Evolutionary conservation across 2,888 invertebrate species (phyloP).

Genomic region (Theretra japonica): DNA sequence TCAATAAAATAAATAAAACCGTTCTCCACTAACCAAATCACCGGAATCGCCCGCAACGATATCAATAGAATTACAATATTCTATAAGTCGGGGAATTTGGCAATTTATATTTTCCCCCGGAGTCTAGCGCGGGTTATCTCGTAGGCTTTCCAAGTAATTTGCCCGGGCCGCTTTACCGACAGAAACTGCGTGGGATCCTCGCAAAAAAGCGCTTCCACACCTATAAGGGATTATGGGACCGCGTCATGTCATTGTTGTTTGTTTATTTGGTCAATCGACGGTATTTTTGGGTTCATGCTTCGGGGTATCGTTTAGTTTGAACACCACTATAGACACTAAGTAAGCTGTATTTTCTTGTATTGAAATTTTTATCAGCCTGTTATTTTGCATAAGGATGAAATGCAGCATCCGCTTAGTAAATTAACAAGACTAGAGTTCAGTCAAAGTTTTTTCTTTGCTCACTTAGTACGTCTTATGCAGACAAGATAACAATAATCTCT

Average conservation of each 20-base stretch:
- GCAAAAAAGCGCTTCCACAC: slow-evolving; percentile 24
- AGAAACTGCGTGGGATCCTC: slow-evolving; percentile 22
- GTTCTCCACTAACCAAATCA: slow-evolving; percentile 8
- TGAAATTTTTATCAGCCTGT: too few relatives aligned
- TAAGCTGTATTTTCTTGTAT: too few relatives aligned
- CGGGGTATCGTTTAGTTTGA: too few relatives aligned
- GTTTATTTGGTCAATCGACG: slow-evolving; percentile 23
- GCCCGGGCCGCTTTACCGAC: slow-evolving; percentile 33
- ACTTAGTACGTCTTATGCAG: too few relatives aligned
- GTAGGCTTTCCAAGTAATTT: slow-evolving; percentile 49
- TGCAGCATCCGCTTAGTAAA: too few relatives aligned
- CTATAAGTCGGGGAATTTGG: slow-evolving; percentile 23
- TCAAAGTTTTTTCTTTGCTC: too few relatives aligned
- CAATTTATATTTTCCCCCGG: slow-evolving; percentile 30
- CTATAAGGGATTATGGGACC: slow-evolving; percentile 26
- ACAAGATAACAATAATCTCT: too few relatives aligned
- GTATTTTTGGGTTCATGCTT: not conserved
- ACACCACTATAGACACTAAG: too few relatives aligned
- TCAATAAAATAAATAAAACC: not conserved
- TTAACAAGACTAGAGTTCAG: too few relatives aligned
- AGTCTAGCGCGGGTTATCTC: slow-evolving; percentile 41
- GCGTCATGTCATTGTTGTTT: slow-evolving; percentile 21
- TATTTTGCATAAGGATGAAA: too few relatives aligned
- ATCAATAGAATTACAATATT: slow-evolving; percentile 31
- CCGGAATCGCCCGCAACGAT: slow-evolving; percentile 4